These are phyloP conservation scores for Xenopus tropicalis DNA, from an alignment of 2,113 vertebrate species.

Conservation along the genomic window DNA sequence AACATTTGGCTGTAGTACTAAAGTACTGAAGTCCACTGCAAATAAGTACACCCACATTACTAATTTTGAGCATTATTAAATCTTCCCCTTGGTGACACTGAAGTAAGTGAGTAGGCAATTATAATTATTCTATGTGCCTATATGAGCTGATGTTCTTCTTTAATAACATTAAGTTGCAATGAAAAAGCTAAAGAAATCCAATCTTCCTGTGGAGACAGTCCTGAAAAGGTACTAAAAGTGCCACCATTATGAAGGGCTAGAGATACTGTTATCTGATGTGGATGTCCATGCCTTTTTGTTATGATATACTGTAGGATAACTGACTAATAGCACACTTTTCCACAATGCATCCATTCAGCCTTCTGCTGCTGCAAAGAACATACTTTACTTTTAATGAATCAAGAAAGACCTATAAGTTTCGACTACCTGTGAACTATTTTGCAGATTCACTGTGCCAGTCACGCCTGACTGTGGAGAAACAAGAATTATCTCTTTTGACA, in stretches of 20 bases:
- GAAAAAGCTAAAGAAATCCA: too few species aligned
- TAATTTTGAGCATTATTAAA: too few species aligned
- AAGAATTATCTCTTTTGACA: background rate
- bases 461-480: slow-evolving; percentile 9
- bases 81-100: too few species aligned
- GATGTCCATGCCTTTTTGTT: slow-evolving; percentile 21
- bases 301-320: slow-evolving; percentile 28
- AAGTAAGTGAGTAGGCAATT: too few species aligned
- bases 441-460: background rate
- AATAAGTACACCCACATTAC: too few species aligned
- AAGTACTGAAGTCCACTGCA: too few species aligned
- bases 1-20: too few species aligned
- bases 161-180: too few species aligned
- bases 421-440: slow-evolving; percentile 1
- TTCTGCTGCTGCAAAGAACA: slow-evolving; percentile 8
- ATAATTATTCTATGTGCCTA: too few species aligned
- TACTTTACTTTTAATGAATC: slow-evolving; percentile 19
- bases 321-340: slow-evolving; percentile 24
- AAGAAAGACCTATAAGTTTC: slow-evolving; percentile 26
- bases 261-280: slow-evolving; percentile 35
- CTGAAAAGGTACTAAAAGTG: background rate
- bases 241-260: slow-evolving; percentile 8
- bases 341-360: slow-evolving; percentile 18
- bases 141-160: too few species aligned
- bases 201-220: too few species aligned